Evolutionary conservation across 1,140 invertebrate genomes (phyloP).

Genomic region (Spodoptera frugiperda): DNA sequence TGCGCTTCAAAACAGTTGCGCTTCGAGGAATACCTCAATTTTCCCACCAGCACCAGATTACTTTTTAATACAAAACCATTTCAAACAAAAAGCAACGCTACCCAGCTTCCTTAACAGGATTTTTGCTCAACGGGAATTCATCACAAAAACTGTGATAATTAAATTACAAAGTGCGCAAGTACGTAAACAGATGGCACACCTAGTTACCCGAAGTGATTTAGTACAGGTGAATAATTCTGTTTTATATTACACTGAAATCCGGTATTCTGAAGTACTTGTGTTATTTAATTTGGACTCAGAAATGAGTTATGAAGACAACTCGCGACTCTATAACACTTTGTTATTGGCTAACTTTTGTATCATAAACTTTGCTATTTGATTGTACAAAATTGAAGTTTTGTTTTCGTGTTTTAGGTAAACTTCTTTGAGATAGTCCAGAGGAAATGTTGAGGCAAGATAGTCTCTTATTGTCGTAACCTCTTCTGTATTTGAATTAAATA

Average conservation of each 20-base stretch:
- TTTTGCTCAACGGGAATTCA: slow-evolving; percentile 49
- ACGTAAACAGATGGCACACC: slow-evolving; percentile 70
- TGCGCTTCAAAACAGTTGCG: too few relatives aligned
- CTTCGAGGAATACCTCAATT: too few relatives aligned
- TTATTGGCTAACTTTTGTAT: slow-evolving; percentile 17
- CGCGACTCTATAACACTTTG: slow-evolving; percentile 2
- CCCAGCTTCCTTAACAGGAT: slow-evolving; percentile 41
- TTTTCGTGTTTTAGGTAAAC: too few relatives aligned
- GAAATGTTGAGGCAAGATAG: too few relatives aligned
- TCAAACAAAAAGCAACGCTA: not conserved
- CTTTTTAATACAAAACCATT: not conserved
- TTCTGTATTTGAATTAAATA: too few relatives aligned
- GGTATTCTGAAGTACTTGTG: slow-evolving; percentile 59
- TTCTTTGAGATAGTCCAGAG: too few relatives aligned
- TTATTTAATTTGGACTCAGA: slow-evolving; percentile 62
- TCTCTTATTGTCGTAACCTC: too few relatives aligned
- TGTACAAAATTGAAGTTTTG: not conserved
- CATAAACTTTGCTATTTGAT: not conserved
- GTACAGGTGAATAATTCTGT: slow-evolving; percentile 76
- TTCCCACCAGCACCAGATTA: too few relatives aligned
- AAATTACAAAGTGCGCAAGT: slow-evolving; percentile 69
- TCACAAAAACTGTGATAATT: slow-evolving; percentile 73
- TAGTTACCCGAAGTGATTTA: slow-evolving; percentile 71
- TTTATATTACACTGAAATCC: slow-evolving; percentile 75
- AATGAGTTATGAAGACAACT: slow-evolving; percentile 56